Conservation (phyloP, 2,113 vertebrate species). For the Taurulus bubalis region DNA sequence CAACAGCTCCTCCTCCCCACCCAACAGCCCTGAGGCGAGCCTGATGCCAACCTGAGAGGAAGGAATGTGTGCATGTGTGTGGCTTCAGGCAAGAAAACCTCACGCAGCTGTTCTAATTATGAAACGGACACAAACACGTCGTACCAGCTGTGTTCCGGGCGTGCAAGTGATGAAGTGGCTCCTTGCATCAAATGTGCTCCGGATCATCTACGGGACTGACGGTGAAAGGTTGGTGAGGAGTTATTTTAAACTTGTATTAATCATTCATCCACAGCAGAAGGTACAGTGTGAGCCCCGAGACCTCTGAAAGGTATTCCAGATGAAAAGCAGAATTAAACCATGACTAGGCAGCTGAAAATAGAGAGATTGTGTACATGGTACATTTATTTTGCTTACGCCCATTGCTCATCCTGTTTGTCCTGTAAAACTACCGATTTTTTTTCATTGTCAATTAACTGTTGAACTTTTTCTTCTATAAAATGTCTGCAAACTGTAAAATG, state of each 20-base stretch:
- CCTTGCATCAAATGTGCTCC: background rate
- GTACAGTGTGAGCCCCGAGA: background rate
- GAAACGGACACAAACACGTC: constrained; percentile 30
- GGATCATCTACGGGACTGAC: background rate
- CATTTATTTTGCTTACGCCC: background rate
- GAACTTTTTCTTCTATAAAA: background rate
- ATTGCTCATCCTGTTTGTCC: background rate
- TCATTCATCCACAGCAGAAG: constrained; percentile 8
- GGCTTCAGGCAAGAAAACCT: constrained; percentile 45
- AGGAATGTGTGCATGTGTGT: constrained; percentile 25
- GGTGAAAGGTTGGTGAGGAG: background rate
- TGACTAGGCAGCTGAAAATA: background rate
- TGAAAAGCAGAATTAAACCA: background rate
- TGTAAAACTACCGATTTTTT: background rate
- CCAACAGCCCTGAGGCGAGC: constrained; percentile 22
- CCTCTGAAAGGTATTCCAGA: background rate
- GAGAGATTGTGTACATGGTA: background rate
- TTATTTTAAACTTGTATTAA: constrained; percentile 28
- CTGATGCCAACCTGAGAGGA: constrained; percentile 23
- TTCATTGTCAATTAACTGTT: background rate
- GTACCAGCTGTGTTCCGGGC: constrained; percentile 27
- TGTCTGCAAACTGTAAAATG: background rate
- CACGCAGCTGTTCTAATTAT: constrained; percentile 53
- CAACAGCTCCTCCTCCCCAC: constrained; percentile 4
- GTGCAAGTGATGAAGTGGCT: background rate